phyloP scores from a whole-genome alignment of 2,113 vertebrate genomes.

The Nothobranchius furzeri region DNA sequence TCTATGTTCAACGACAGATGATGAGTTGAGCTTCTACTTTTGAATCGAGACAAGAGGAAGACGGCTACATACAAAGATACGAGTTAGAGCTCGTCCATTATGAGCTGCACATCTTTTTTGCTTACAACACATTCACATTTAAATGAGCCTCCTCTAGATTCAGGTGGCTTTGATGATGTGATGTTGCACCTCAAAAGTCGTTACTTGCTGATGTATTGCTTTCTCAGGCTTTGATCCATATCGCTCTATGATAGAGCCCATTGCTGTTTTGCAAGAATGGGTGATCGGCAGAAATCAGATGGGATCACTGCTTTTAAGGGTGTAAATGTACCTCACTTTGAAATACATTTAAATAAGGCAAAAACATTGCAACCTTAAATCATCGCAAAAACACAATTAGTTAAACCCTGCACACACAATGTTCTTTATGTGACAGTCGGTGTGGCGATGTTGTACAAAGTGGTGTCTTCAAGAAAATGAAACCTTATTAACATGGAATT shows the following conservation, averaged over 20 bases:
- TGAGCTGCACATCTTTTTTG: background rate
- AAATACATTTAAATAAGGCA: too few relatives aligned
- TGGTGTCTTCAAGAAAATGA: too few relatives aligned
- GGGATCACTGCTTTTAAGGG: background rate
- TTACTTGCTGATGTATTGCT: background rate
- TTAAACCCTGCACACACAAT: too few relatives aligned
- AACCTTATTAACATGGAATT: too few relatives aligned
- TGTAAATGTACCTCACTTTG: too few relatives aligned
- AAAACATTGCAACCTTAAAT: too few relatives aligned
- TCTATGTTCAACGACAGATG: constrained; percentile 40
- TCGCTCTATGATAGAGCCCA: constrained; percentile 10
- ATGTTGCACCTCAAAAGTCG: background rate
- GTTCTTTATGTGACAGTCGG: too few relatives aligned
- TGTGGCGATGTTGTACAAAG: too few relatives aligned
- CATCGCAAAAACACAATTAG: too few relatives aligned
- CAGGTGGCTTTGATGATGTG: background rate
- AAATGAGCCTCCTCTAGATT: background rate
- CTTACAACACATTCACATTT: constrained; percentile 1
- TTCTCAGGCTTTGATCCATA: constrained; percentile 14
- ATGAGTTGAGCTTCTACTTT: constrained; percentile 3
- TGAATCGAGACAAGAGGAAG: background rate
- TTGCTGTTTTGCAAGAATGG: background rate
- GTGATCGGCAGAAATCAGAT: background rate
- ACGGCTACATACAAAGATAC: constrained; percentile 29
- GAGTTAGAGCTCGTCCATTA: constrained; percentile 19